These are phyloP conservation scores for Cyphomyrus plagiostoma DNA, from an alignment of 2,113 vertebrate genomes.

Conservation along the genomic window DNA sequence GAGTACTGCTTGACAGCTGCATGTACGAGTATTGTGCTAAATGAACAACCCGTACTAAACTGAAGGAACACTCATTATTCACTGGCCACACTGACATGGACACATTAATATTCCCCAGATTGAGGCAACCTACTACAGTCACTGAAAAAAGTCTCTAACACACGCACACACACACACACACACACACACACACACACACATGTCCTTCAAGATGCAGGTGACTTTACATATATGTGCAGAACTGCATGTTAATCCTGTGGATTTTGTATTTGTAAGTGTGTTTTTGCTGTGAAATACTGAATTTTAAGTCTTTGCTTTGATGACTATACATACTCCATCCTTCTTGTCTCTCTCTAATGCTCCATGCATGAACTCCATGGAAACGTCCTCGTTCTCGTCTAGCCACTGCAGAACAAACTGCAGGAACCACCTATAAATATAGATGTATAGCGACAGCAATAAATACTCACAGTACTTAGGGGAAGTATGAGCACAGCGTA, in stretches of 20 bases:
- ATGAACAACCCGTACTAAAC: not conserved
- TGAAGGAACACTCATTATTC: not conserved
- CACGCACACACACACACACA: not conserved
- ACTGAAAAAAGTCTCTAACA: no score
- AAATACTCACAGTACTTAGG: not conserved
- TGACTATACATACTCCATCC: slow-evolving; percentile 78
- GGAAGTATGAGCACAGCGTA: not conserved
- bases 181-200: not conserved
- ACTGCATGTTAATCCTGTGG: not conserved
- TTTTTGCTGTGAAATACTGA: not conserved
- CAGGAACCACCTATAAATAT: slow-evolving; percentile 79
- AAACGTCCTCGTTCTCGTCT: slow-evolving; percentile 94
- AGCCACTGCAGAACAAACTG: slow-evolving; percentile 97
- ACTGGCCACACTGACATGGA: not conserved
- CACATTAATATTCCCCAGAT: not conserved
- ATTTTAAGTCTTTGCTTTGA: not conserved
- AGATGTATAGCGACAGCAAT: not conserved
- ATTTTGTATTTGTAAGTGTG: not conserved
- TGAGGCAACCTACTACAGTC: no score
- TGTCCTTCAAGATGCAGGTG: no score
- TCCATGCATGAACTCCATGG: slow-evolving; percentile 90
- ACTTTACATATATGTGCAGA: not conserved
- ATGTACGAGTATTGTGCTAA: not conserved
- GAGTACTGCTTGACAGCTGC: not conserved
- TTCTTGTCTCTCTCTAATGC: slow-evolving; percentile 96